Evolutionary conservation across 2,888 invertebrate species (phyloP), one percentile per base, ranked within the genome.

Genomic region (Torymus aiolomorphi): DNA sequence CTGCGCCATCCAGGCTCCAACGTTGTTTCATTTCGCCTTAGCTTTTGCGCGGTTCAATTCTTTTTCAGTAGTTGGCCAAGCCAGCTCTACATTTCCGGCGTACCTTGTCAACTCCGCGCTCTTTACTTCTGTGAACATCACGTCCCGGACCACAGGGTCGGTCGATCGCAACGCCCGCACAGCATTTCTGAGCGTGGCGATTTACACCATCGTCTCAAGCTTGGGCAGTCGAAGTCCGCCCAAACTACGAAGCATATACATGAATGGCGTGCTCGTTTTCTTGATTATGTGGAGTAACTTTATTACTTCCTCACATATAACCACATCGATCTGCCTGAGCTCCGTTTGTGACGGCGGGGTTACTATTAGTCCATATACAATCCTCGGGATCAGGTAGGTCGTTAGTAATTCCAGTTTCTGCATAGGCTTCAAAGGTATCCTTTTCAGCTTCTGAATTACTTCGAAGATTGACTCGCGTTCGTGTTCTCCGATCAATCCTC

Each of bases 141-240:
- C 24, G 1, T 16, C 1, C 12, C 1, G 8, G 0, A 18, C 18
- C 0, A 56, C 18, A 10, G 31, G 11, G 18, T 57, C 67, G 18
- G 24, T 16, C 0, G 49, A 61, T 1, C 12, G n/a, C 0, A 31
- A 18, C 4, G 69, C 65, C 42, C 76, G 72, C 3, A 76, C 1
- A 12, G 1, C 74, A 0, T 42, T 57, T 42, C 73, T 57, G 2
- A 83, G 20, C 0, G 16, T 13, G 0, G 81, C 74, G 0, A 81
- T 0, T 0, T 57, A 57, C 0, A 83, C 79, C 42, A 78, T 71
- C 0, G 70, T 13, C 10, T 81, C 78, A 0, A 81, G n/a, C 8
- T 63, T 16, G 0, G 49, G 63, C 0, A 82, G 3, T 0, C 83
- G 82, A 0, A 83, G 61, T 0, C 81, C 83, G 0, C 78, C 83